These are phyloP conservation scores for Phrynosoma platyrhinos DNA, from an alignment of 2,113 vertebrate genomes.

Conservation along the genomic window DNA sequence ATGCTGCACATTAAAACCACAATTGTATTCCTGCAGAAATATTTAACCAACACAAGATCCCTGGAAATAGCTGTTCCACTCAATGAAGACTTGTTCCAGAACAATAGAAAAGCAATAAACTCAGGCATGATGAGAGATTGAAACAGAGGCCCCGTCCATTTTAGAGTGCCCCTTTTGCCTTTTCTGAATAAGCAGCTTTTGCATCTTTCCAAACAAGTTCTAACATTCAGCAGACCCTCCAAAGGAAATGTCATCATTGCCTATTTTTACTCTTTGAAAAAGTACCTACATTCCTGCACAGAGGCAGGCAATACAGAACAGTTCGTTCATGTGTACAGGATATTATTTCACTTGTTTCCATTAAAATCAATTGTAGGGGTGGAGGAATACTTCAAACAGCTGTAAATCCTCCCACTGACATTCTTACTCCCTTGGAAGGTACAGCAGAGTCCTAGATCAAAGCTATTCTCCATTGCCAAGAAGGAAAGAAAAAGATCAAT, in stretches of 20 bases:
- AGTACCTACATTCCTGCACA: constrained; percentile 41
- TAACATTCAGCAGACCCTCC: constrained; percentile 31
- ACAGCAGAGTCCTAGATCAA: constrained; percentile 46
- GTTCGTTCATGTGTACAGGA: constrained; percentile 14
- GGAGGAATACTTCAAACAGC: constrained; percentile 64
- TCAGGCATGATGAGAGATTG: constrained; percentile 29
- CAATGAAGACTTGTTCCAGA: constrained; percentile 45
- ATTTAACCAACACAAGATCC: constrained; percentile 53
- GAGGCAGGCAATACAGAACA: constrained; percentile 12
- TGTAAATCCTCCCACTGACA: constrained; percentile 55
- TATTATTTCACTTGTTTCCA: constrained; percentile 38
- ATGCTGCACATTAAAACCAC: constrained; percentile 63
- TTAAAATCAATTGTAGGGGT: constrained; percentile 50
- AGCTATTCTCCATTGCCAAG: constrained; percentile 48
- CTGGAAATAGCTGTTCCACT: constrained; percentile 56
- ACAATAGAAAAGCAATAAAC: not conserved
- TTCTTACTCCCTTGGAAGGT: constrained; percentile 55
- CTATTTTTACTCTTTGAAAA: constrained; percentile 60
- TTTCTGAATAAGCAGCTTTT: constrained; percentile 17
- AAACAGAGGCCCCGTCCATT: constrained; percentile 27
- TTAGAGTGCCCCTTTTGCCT: not conserved
- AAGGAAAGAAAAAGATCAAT: constrained; percentile 25
- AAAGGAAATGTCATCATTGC: constrained; percentile 54
- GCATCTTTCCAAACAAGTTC: constrained; percentile 39
- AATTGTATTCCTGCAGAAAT: constrained; percentile 53